A percentile compares a stretch with the other conserved stretches of the same genome.
phyloP scores from a whole-genome alignment of 2,113 vertebrate genomes.

The Felis catus region F.catus_Fca126_mat1.0 CM031412.1:203224001-203224500 shows the following conservation, averaged over 20 bases:
- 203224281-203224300: background rate
- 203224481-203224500: constrained; percentile 79
- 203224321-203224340: background rate
- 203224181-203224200: background rate
- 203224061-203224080: background rate
- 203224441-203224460: constrained; percentile 80
- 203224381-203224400: background rate
- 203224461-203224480: constrained; percentile 74
- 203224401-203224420: background rate
- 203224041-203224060: background rate
- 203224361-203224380: background rate
- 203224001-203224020: background rate
- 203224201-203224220: background rate
- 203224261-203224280: background rate
- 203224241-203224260: background rate
- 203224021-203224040: background rate
- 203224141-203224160: background rate
- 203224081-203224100: background rate
- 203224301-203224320: background rate
- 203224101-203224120: background rate
- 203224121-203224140: background rate
- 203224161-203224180: constrained; percentile 13
- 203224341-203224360: background rate
- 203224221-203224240: background rate
- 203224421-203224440: background rate